Evolutionary conservation across 2,888 invertebrate genomes (phyloP).

Genomic region (Diachrysia chrysitis): DNA sequence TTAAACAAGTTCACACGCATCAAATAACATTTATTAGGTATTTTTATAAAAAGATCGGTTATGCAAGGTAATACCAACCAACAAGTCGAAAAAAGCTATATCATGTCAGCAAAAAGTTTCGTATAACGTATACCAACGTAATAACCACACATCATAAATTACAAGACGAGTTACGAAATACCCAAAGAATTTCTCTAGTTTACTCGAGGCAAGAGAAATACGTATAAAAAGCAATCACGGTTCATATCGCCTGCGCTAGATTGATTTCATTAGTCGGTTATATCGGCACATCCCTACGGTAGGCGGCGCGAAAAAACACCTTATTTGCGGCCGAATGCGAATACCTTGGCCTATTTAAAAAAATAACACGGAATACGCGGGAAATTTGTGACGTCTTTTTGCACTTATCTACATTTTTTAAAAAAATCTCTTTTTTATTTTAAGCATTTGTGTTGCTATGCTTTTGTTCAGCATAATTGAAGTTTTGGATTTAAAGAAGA

Average conservation of each 20-base stretch:
- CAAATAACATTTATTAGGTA: neutral
- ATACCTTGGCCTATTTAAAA: conserved; percentile 24
- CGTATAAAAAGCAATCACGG: conserved; percentile 62
- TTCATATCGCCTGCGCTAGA: conserved; percentile 58
- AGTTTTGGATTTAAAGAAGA: too few species aligned
- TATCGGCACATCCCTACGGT: conserved; percentile 48
- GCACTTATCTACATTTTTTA: too few species aligned
- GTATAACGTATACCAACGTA: conserved; percentile 33
- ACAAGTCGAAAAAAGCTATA: conserved; percentile 4
- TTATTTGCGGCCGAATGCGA: conserved; percentile 13
- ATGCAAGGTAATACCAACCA: conserved; percentile 27
- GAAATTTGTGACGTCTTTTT: neutral
- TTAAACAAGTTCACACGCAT: neutral
- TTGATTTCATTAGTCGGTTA: conserved; percentile 66
- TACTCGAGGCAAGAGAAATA: conserved; percentile 46
- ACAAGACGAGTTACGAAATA: conserved; percentile 47
- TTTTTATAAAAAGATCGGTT: conserved; percentile 8
- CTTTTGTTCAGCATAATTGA: too few species aligned
- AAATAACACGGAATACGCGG: conserved; percentile 14
- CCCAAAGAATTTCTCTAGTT: conserved; percentile 47
- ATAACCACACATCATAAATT: conserved; percentile 56
- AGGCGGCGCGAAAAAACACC: conserved; percentile 35
- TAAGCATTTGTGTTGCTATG: too few species aligned
- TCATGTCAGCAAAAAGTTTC: conserved; percentile 32
- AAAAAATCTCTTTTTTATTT: too few species aligned